A percentile compares a stretch with the other conserved stretches of the same genome.
Conservation (phyloP, 2,113 vertebrate species). For the Machaerirhynchus nigripectus region DNA sequence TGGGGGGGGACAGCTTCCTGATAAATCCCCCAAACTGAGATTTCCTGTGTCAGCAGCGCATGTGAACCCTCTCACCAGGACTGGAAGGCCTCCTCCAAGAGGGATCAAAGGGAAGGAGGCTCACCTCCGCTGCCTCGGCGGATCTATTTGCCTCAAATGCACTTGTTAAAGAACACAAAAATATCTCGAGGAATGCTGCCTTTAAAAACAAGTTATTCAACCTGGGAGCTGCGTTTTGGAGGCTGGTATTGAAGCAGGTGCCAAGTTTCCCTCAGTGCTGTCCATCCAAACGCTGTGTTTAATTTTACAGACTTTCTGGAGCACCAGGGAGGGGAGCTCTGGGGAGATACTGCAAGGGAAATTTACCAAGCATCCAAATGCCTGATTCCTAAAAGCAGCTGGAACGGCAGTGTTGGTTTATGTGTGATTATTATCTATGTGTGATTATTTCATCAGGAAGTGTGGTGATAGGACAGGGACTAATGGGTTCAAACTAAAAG, state of each 20-base stretch:
- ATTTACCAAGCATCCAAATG: not conserved
- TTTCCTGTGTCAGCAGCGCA: not conserved
- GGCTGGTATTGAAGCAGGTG: not conserved
- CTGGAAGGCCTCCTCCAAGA: not conserved
- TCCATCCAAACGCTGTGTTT: not conserved
- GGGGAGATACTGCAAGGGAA: not conserved
- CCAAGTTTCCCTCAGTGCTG: conserved; percentile 13
- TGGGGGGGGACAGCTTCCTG: not conserved
- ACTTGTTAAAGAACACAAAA: not conserved
- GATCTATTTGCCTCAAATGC: not conserved
- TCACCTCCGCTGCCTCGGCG: not conserved
- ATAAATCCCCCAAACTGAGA: not conserved
- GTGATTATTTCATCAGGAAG: not conserved
- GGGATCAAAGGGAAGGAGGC: not conserved
- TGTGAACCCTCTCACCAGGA: not conserved
- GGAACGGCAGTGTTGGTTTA: not conserved
- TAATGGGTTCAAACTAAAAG: not conserved
- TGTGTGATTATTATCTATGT: not conserved
- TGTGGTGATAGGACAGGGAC: not conserved
- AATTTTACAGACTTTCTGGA: not conserved
- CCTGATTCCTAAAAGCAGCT: not conserved
- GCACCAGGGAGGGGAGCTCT: not conserved
- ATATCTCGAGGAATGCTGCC: not conserved
- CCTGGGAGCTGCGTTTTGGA: conserved; percentile 21
- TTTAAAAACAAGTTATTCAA: conserved; percentile 22